Evolutionary conservation across 1,140 invertebrate species (phyloP).

Genomic region (Calephelis nemesis): DNA sequence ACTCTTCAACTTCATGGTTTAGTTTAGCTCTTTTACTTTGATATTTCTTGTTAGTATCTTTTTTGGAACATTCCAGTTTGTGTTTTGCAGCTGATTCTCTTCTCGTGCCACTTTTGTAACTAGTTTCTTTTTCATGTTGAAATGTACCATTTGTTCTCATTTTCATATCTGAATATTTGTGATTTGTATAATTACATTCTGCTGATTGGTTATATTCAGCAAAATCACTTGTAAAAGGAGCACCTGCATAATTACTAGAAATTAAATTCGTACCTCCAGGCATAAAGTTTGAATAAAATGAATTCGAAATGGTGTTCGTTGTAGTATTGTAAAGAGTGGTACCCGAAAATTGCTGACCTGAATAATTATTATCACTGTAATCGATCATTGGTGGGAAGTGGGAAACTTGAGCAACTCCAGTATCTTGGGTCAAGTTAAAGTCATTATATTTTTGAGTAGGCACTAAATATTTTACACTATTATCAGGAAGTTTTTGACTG

Average conservation of each 20-base stretch:
- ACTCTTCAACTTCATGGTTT: constrained; percentile 59
- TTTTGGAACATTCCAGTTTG: constrained; percentile 71
- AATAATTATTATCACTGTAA: constrained; percentile 65
- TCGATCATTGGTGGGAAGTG: constrained; percentile 71
- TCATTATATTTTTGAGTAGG: constrained; percentile 62
- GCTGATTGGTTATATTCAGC: constrained; percentile 66
- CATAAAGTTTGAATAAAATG: constrained; percentile 73
- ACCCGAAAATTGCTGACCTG: constrained; percentile 64
- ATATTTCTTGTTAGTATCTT: constrained; percentile 68
- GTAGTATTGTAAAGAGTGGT: constrained; percentile 68
- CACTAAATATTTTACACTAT: constrained; percentile 52
- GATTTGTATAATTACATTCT: constrained; percentile 68
- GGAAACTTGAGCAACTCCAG: constrained; percentile 65
- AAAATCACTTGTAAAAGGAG: constrained; percentile 63
- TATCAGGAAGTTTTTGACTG: constrained; percentile 60
- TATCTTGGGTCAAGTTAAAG: constrained; percentile 57
- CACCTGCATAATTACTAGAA: constrained; percentile 58
- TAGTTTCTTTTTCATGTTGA: constrained; percentile 54
- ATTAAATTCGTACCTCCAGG: constrained; percentile 61
- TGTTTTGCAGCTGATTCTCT: constrained; percentile 65
- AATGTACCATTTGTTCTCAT: constrained; percentile 55
- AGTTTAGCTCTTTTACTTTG: constrained; percentile 66
- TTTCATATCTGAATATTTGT: constrained; percentile 68
- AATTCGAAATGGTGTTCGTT: constrained; percentile 71
- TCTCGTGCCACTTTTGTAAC: constrained; percentile 56